Evolutionary conservation across 2,113 vertebrate species (phyloP), one percentile per base, ranked within the genome.

Genomic region (Hoplias malabaricus): DNA sequence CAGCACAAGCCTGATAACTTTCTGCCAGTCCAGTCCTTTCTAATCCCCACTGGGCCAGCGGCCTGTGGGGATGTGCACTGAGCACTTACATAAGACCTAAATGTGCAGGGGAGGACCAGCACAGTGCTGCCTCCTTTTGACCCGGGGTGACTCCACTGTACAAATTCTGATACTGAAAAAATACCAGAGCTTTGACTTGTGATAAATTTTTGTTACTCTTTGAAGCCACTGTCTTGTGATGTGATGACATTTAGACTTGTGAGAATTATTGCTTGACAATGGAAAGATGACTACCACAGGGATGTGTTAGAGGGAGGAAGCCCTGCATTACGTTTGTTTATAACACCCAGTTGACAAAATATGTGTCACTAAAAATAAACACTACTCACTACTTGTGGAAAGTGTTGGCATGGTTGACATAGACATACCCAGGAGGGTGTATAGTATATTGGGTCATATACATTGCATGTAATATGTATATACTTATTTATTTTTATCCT

Each of bases 1-100:
- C 46, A 46, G 34, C 48, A 65, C 75, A 74, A 69, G 57, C 76
- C 33, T 56, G 19, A 79, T 79, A 69, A 72, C 67, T 75, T 79
- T 40, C 77, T 76, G 66, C 67, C 59, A 46, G 62, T 40, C 59
- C 61, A 69, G 50, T 69, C 66, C 67, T 50, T 21, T 57, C 46
- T 79, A 79, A 75, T 71, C 66, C 65, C 65, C 38, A 23, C n/a
- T 1, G 12, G 38, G 34, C 53, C 40, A 33, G 19, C 31, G 13
- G 46, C 36, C 33, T 62, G 19, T 66, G 29, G 56, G 67, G 48
- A 57, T 71, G 59, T 70, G 25, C 42, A 62, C 38, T 67, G 43
- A 74, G 25, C 70, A 23, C 8, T 76, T 82, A 79, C 5, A 4
- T 75, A 79, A 82, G 67, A 9, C 31, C 31, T 21, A 78, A 65